Percentiles rank a stretch among this genome's conserved stretches.
Conservation (phyloP, 2,888 invertebrate genomes). For the Orthosia gothica region DNA sequence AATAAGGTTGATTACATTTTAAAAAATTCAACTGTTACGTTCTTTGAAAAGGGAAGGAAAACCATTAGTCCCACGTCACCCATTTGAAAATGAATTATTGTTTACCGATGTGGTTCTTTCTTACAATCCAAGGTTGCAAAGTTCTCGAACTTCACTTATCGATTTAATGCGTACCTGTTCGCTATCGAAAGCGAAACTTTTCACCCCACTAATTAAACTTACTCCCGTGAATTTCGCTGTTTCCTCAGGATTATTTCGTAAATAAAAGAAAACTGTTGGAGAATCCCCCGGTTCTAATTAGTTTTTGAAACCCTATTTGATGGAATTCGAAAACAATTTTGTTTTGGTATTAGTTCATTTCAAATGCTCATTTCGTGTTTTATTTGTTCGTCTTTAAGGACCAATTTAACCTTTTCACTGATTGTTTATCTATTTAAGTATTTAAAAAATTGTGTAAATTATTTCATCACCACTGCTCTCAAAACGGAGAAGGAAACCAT, state of each 20-base stretch:
- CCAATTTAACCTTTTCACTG: neutral
- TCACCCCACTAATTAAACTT: conserved; percentile 79
- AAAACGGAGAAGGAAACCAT: too few relatives aligned
- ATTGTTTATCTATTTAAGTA: neutral
- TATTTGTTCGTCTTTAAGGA: conserved; percentile 11
- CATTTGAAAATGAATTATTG: conserved; percentile 46
- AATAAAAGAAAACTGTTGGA: conserved; percentile 73
- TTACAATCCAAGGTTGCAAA: conserved; percentile 45
- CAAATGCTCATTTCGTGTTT: conserved; percentile 48
- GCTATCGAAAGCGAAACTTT: conserved; percentile 70
- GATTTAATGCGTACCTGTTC: conserved; percentile 69
- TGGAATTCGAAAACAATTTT: conserved; percentile 67
- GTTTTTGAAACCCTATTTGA: conserved; percentile 71
- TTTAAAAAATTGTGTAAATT: neutral
- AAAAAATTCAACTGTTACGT: neutral
- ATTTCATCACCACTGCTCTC: too few relatives aligned
- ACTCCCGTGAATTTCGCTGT: conserved; percentile 72
- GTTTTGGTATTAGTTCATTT: conserved; percentile 49
- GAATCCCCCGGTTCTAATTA: conserved; percentile 74
- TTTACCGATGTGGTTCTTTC: conserved; percentile 45
- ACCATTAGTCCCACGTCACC: conserved; percentile 4
- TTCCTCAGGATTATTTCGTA: conserved; percentile 71
- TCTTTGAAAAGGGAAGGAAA: conserved; percentile 10
- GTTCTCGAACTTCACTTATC: conserved; percentile 58
- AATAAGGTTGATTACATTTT: neutral